Percentiles rank a stretch among this genome's conserved stretches.
Evolutionary conservation across 2,888 invertebrate species (phyloP).

Genomic region (Ectropis crepuscularia): DNA sequence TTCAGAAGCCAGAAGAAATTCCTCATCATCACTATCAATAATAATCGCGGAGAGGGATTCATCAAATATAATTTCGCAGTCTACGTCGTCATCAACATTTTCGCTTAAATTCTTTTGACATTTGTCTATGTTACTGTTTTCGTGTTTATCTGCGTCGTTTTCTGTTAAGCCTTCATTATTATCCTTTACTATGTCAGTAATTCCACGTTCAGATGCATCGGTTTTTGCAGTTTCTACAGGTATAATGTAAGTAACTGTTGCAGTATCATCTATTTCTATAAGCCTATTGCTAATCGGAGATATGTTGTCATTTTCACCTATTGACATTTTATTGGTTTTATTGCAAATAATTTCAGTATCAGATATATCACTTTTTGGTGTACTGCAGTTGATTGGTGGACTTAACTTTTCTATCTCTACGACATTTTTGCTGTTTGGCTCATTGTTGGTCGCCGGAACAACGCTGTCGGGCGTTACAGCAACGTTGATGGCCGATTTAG

Average conservation of each 20-base stretch:
- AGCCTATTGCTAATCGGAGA: not conserved
- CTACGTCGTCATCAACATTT: not conserved
- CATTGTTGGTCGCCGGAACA: too few relatives aligned
- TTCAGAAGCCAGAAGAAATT: not conserved
- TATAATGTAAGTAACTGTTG: not conserved
- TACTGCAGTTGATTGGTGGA: too few relatives aligned
- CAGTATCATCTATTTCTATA: not conserved
- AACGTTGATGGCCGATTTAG: too few relatives aligned
- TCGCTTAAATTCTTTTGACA: not conserved
- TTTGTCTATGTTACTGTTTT: not conserved
- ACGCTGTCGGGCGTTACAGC: too few relatives aligned
- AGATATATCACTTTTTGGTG: not conserved
- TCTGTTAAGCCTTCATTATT: too few relatives aligned
- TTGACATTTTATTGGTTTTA: not conserved
- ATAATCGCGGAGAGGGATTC: not conserved
- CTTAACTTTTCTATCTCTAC: too few relatives aligned
- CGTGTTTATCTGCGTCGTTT: not conserved
- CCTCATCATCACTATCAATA: constrained; percentile 6
- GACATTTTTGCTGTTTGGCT: too few relatives aligned
- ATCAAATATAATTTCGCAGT: not conserved
- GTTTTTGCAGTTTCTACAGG: not conserved
- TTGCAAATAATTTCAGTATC: not conserved
- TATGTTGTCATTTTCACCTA: not conserved
- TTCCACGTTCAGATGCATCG: not conserved
- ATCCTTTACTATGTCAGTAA: not conserved